phyloP scores from a whole-genome alignment of 2,113 vertebrate species.

The Ceratotherium simum region DNA sequence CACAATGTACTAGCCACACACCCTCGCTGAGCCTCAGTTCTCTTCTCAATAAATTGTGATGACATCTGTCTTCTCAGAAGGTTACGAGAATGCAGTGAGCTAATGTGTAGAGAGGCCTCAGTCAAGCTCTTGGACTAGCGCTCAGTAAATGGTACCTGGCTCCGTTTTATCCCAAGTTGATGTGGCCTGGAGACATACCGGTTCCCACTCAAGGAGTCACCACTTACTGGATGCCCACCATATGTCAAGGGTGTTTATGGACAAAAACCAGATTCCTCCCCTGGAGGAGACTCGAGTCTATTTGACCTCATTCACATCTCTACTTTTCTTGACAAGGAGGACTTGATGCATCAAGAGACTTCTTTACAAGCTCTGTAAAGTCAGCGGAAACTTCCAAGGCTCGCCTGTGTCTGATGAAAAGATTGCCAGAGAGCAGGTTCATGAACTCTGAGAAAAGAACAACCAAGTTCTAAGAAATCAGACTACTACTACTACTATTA shows the following conservation, averaged over 20 bases:
- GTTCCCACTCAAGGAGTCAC: not conserved
- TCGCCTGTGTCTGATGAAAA: constrained; percentile 7
- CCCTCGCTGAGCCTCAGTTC: not conserved
- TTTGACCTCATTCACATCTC: not conserved
- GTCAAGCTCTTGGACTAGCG: not conserved
- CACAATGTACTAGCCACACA: not conserved
- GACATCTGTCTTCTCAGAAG: rapidly evolving
- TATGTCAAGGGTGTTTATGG: not conserved
- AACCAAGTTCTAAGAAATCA: not conserved
- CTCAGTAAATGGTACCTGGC: not conserved
- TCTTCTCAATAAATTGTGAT: not conserved
- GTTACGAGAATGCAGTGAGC: not conserved
- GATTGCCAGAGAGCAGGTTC: constrained; percentile 31
- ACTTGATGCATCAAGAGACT: not conserved
- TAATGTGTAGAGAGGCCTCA: not conserved
- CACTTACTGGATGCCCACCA: not conserved
- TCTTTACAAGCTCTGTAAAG: not conserved
- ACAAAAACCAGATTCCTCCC: not conserved
- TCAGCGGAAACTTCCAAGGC: not conserved
- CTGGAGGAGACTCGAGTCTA: not conserved
- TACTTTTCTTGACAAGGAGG: not conserved
- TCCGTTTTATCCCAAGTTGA: not conserved
- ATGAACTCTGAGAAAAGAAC: constrained; percentile 15
- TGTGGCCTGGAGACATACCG: not conserved
- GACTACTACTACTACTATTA: not conserved